A percentile compares a stretch with the other conserved stretches of the same genome.
These are phyloP conservation scores for Silurus meridionalis DNA, from an alignment of 2,113 vertebrate species.

Conservation along the genomic window DNA sequence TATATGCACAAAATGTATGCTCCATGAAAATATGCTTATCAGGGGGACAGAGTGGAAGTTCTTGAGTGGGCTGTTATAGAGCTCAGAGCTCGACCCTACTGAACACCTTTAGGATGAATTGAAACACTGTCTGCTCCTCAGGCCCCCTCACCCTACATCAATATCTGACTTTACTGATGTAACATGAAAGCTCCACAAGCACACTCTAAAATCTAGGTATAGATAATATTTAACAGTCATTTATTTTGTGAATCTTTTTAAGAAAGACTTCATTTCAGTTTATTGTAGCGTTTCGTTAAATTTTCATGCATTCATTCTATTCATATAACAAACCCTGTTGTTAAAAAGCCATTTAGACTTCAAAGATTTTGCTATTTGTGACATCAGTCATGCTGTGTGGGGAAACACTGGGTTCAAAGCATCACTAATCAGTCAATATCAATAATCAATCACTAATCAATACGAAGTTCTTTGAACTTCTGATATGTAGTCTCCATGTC, in stretches of 20 bases:
- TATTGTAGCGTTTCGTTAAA: background rate
- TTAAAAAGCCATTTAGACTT: background rate
- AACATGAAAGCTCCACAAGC: no score
- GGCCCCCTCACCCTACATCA: no score
- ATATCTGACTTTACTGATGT: no score
- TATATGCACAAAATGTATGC: background rate
- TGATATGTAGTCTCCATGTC: background rate
- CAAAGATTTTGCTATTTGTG: background rate
- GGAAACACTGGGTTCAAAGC: background rate
- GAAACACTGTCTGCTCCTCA: no score
- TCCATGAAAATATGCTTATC: no score
- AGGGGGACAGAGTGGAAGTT: no score
- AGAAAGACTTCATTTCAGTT: background rate
- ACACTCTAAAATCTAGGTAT: background rate
- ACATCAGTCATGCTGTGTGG: background rate
- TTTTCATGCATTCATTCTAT: background rate
- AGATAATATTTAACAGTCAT: background rate
- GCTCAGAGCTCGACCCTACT: no score
- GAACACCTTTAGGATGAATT: no score
- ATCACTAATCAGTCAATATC: background rate
- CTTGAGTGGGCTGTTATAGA: no score
- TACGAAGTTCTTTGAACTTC: background rate
- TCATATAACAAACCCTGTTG: background rate
- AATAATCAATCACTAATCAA: background rate
- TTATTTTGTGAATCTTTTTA: background rate